phyloP scores from a whole-genome alignment of 2,888 invertebrate genomes.

The Subacronicta megacephala region DNA sequence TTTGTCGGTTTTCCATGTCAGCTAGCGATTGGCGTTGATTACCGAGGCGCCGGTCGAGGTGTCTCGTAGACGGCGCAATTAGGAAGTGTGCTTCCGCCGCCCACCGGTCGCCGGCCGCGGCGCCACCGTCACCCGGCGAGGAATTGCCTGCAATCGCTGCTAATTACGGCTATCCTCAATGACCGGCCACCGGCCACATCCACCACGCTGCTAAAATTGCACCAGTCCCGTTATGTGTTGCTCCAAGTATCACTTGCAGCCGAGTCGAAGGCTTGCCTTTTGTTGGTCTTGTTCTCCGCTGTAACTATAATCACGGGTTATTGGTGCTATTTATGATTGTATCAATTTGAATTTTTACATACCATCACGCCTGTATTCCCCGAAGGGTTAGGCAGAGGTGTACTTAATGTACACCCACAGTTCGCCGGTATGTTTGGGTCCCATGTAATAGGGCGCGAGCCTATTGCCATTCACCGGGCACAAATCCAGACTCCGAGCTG shows the following conservation, averaged over 20 bases:
- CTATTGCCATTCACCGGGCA: no score
- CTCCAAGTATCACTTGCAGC: constrained; percentile 37
- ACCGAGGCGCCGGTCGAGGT: constrained; percentile 88
- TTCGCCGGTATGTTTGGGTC: no score
- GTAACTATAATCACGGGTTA: constrained; percentile 30
- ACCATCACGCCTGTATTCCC: no score
- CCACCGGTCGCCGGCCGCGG: constrained; percentile 79
- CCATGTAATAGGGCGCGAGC: no score
- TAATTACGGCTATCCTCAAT: constrained; percentile 80
- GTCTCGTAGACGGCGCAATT: constrained; percentile 85
- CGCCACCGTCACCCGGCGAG: constrained; percentile 84
- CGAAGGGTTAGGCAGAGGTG: no score
- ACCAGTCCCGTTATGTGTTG: constrained; percentile 55
- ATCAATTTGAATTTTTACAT: no score
- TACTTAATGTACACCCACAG: no score
- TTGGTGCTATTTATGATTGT: no score
- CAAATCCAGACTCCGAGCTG: no score
- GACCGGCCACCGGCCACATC: constrained; percentile 62
- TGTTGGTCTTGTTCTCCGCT: constrained; percentile 34
- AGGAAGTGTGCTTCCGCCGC: constrained; percentile 89
- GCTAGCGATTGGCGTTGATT: constrained; percentile 84
- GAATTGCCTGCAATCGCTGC: constrained; percentile 83
- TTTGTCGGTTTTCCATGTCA: constrained; percentile 66
- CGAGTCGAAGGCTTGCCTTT: constrained; percentile 18
- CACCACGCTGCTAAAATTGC: constrained; percentile 63